These are phyloP conservation scores for Musca vetustissima DNA, from an alignment of 1,140 invertebrate species.

Conservation along the genomic window DNA sequence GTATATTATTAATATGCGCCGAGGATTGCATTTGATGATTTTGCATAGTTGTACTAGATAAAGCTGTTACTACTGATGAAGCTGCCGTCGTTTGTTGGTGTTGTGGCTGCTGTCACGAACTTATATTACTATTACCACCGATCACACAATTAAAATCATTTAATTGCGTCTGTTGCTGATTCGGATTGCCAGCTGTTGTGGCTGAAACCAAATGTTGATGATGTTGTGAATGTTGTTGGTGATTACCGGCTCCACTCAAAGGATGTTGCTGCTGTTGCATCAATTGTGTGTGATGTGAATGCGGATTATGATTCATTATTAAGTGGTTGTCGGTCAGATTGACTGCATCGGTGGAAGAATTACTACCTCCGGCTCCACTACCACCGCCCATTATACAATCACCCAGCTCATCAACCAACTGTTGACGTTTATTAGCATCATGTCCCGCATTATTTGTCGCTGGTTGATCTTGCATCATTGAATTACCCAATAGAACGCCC, in stretches of 20 bases:
- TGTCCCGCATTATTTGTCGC: constrained; percentile 37
- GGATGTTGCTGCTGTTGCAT: constrained; percentile 25
- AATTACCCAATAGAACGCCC: constrained; percentile 50
- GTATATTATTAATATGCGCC: no score
- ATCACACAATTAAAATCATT: constrained; percentile 51
- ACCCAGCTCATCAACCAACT: constrained; percentile 48
- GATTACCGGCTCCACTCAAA: background rate
- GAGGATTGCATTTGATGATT: no score
- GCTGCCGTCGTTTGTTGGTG: constrained; percentile 26
- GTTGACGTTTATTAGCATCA: constrained; percentile 41
- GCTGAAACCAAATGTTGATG: constrained; percentile 32
- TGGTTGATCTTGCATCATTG: constrained; percentile 48
- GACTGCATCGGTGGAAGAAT: constrained; percentile 4
- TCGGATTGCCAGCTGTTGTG: constrained; percentile 17
- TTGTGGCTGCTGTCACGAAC: constrained; percentile 54
- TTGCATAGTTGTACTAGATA: no score
- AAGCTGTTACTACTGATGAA: no score
- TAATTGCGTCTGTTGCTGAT: constrained; percentile 18
- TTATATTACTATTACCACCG: constrained; percentile 46
- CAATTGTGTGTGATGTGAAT: constrained; percentile 26
- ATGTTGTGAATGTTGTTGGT: constrained; percentile 13
- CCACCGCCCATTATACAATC: constrained; percentile 53
- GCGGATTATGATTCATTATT: constrained; percentile 35
- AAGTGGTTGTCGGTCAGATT: constrained; percentile 38
- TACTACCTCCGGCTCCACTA: constrained; percentile 4